phyloP scores from a whole-genome alignment of 2,113 vertebrate species.

The Riparia riparia region DNA sequence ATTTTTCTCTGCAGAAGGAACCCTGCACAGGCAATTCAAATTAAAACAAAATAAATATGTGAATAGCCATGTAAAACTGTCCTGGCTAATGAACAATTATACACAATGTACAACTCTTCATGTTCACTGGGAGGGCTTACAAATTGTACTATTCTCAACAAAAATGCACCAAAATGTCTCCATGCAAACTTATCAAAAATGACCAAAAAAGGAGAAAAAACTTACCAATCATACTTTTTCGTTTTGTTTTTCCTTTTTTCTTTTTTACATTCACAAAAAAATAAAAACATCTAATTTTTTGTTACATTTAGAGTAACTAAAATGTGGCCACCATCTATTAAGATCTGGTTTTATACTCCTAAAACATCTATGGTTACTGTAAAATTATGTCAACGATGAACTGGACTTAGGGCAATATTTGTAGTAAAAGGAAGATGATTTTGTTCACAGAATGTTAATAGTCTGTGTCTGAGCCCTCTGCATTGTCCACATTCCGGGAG shows the following conservation, averaged over 20 bases:
- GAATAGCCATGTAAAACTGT: constrained; percentile 96
- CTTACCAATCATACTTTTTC: constrained; percentile 58
- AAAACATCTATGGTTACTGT: constrained; percentile 79
- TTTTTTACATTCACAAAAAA: constrained; percentile 88
- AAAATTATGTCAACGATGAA: constrained; percentile 65
- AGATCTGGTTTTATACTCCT: constrained; percentile 73
- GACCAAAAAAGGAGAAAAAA: constrained; percentile 77
- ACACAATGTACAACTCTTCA: constrained; percentile 95
- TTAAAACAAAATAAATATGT: constrained; percentile 99
- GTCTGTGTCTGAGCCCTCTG: constrained; percentile 89
- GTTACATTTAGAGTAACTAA: constrained; percentile 84
- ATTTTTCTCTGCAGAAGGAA: constrained; percentile 89
- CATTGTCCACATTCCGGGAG: constrained; percentile 86
- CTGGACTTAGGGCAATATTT: constrained; percentile 50
- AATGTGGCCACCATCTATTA: constrained; percentile 77
- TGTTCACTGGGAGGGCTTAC: constrained; percentile 79
- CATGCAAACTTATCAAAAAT: constrained; percentile 90
- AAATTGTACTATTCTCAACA: constrained; percentile 86
- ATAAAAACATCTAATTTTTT: constrained; percentile 83
- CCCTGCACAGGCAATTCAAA: constrained; percentile 88
- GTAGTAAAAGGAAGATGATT: constrained; percentile 35
- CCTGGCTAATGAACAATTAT: constrained; percentile 96
- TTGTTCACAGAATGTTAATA: constrained; percentile 76
- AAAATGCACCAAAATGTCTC: constrained; percentile 84
- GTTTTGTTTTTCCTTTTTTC: constrained; percentile 67